Evolutionary conservation across 2,797 vertebrate genomes (phyloP), one percentile per base, ranked within the genome.

Genomic region (Pempheris klunzingeri): DNA sequence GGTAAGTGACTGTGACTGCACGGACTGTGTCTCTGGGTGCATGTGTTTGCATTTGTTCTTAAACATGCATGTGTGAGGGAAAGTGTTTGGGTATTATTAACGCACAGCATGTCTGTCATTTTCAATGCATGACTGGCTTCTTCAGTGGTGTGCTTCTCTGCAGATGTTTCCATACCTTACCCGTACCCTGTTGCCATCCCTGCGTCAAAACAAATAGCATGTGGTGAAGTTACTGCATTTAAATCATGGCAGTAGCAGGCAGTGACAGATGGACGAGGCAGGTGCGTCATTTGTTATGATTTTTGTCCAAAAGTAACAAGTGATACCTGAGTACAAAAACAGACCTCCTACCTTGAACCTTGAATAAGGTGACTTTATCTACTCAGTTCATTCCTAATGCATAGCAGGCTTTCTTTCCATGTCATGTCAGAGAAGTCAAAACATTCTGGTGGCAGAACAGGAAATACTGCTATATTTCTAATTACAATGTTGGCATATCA

Each of bases 1-100:
- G 89, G 90, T 91, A 85, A 90, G 90, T 82, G 64, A 55, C 50
- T 55, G 26, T 18, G 77, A 65, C 66, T 80, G 32, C 43, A 62
- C 44, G 20, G 58, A 55, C 30, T 43, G 50, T 55, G 52, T 67
- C 47, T 58, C 39, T 47, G 46, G 46, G 39, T 14, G 18, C 58
- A 11, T 39, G 20, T n/a, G 14, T 17, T 18, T n/a, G n/a, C 9
- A 2, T 49, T 59, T 1, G 1, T n/a, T n/a, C n/a, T n/a, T n/a
- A 24, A 43, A 60, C 28, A 34, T n/a, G 10, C 11, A 11, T 17
- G 34, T 44, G 43, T 71, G 63, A 53, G 36, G 57, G n/a, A 54
- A 59, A 69, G 24, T 32, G 44, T 61, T n/a, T 8, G 22, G 26
- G n/a, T 50, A 54, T 83, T 68, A 44, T 73, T 79, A 79, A 70